Conservation (phyloP, 2,888 invertebrate species). For the Polydrusus cervinus region DNA sequence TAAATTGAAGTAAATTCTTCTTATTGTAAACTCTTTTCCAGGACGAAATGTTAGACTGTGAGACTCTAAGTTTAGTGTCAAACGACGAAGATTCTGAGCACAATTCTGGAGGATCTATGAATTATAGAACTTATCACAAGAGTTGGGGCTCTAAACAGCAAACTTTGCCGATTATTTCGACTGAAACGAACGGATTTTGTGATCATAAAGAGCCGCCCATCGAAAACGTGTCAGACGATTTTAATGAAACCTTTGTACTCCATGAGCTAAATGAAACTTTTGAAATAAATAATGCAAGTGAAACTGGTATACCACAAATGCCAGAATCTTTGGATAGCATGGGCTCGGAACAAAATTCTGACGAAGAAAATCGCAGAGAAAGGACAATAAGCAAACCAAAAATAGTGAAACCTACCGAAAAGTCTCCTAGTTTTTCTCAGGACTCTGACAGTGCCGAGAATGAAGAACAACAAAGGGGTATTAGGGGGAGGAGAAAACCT, state of each 20-base stretch:
- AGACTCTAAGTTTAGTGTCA: constrained; percentile 81
- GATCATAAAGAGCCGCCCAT: constrained; percentile 7
- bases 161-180: constrained; percentile 69
- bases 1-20: background rate
- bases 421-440: constrained; percentile 68
- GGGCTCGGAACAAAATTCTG: constrained; percentile 39
- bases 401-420: constrained; percentile 78
- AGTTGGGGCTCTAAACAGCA: constrained; percentile 73
- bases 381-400: constrained; percentile 74
- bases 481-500: constrained; percentile 80
- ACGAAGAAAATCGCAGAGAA: constrained; percentile 71
- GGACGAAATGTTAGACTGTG: constrained; percentile 74
- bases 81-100: constrained; percentile 83
- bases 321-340: constrained; percentile 7
- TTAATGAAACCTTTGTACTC: background rate
- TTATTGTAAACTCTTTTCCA: constrained; percentile 56
- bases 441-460: constrained; percentile 67
- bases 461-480: constrained; percentile 63
- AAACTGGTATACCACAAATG: background rate
- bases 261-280: background rate
- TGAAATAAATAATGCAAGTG: background rate
- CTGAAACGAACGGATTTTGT: constrained; percentile 26
- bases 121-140: constrained; percentile 77
- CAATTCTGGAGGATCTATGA: constrained; percentile 75
- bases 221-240: background rate